Conservation (phyloP, 2,797 vertebrate species). For the Jordanella pulchra region DNA sequence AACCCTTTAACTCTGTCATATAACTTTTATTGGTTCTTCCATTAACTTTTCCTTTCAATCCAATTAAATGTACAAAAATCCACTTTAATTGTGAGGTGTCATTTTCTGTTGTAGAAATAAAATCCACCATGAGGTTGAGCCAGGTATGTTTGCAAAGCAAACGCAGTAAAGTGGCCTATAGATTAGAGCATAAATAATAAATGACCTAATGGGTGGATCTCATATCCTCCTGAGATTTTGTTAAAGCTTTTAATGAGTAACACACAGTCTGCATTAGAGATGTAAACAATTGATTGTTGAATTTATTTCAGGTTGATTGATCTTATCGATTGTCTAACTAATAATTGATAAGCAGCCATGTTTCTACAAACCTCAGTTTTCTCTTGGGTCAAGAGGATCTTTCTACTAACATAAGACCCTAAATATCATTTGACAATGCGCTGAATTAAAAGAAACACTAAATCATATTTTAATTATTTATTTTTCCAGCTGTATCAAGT, state of each 20-base stretch:
- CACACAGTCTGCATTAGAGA: background rate
- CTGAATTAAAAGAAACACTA: too few relatives aligned
- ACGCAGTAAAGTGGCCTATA: slow-evolving; percentile 22
- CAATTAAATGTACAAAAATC: slow-evolving; percentile 28
- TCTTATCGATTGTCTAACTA: too few relatives aligned
- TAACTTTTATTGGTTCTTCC: slow-evolving; percentile 30
- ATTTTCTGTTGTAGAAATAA: slow-evolving; percentile 17
- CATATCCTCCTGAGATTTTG: slow-evolving; percentile 7
- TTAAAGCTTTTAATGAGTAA: slow-evolving; percentile 26
- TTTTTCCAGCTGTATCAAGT: too few relatives aligned
- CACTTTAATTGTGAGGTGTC: slow-evolving; percentile 7
- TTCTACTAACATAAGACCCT: too few relatives aligned
- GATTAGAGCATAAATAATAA: slow-evolving; percentile 44
- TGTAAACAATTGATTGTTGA: too few relatives aligned
- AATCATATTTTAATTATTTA: too few relatives aligned
- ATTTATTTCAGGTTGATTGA: too few relatives aligned
- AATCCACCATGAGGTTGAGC: slow-evolving; percentile 4
- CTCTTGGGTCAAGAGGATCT: too few relatives aligned
- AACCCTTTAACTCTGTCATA: too few relatives aligned
- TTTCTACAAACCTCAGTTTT: too few relatives aligned
- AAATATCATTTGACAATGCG: too few relatives aligned
- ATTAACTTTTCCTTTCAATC: slow-evolving; percentile 42
- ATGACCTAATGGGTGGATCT: slow-evolving; percentile 23
- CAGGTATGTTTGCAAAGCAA: slow-evolving; percentile 29
- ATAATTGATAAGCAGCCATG: too few relatives aligned